Conservation (phyloP, 92 coral and sea anemone species). For the Phenganax marumi region DNA sequence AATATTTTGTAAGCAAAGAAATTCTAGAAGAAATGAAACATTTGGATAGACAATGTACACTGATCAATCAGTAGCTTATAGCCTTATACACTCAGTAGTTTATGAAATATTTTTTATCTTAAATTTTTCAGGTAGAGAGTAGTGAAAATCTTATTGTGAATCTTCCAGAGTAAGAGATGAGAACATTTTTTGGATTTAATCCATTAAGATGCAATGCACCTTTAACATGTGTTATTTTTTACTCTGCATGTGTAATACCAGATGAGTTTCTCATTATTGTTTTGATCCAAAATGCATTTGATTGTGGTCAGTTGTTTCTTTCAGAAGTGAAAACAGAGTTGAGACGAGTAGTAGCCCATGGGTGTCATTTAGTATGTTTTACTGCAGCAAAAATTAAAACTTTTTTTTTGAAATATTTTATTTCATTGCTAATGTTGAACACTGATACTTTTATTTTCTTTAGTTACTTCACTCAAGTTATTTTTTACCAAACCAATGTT, state of each 20-base stretch:
- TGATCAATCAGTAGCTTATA: no score
- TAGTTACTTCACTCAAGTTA: conserved; percentile 64
- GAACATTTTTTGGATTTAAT: not conserved
- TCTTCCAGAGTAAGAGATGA: not conserved
- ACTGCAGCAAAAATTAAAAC: not conserved
- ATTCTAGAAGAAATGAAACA: no score
- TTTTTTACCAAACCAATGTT: conserved; percentile 74
- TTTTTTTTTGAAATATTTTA: not conserved
- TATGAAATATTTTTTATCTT: not conserved
- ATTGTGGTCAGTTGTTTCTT: not conserved
- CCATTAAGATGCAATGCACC: not conserved
- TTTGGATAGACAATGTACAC: no score
- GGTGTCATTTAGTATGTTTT: conserved; percentile 30
- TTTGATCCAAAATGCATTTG: not conserved
- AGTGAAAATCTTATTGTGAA: conserved; percentile 16
- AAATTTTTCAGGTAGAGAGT: not conserved
- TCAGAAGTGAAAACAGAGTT: conserved; percentile 2
- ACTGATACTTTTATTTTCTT: not conserved
- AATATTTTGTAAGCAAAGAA: no score
- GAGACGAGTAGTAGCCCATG: conserved; percentile 17
- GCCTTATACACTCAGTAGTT: no score
- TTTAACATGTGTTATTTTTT: not conserved
- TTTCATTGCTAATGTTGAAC: not conserved
- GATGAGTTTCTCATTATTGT: not conserved
- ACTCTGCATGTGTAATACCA: not conserved